These are phyloP conservation scores for Carposina sasakii DNA, from an alignment of 1,140 invertebrate species.

Conservation along the genomic window DNA sequence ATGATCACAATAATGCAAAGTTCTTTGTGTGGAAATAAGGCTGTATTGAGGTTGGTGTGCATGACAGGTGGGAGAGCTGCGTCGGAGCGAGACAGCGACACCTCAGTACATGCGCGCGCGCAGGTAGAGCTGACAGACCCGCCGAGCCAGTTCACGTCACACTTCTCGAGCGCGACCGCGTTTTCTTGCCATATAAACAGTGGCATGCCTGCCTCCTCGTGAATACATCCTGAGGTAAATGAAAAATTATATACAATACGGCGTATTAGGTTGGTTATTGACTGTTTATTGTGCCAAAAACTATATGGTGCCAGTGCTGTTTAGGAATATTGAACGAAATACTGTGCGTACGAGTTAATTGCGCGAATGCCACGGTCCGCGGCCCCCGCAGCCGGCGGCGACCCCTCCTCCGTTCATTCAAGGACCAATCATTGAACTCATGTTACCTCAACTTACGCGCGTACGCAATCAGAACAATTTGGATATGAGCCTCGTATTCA, in stretches of 20 bases:
- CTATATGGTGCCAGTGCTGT: too few species aligned
- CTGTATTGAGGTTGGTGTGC: conserved; percentile 43
- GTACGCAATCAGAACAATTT: conserved; percentile 38
- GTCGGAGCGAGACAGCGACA: conserved; percentile 37
- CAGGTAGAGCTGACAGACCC: conserved; percentile 29
- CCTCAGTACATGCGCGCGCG: conserved; percentile 14
- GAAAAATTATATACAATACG: too few species aligned
- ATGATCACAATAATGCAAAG: conserved; percentile 5
- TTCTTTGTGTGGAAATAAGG: conserved; percentile 22
- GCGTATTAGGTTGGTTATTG: too few species aligned
- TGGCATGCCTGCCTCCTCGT: too few species aligned
- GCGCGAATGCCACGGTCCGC: conserved; percentile 65
- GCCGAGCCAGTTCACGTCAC: conserved; percentile 46
- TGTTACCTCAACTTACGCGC: conserved; percentile 46
- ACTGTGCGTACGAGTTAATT: conserved; percentile 43
- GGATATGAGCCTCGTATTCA: conserved; percentile 50
- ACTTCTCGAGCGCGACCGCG: conserved; percentile 55
- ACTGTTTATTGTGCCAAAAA: too few species aligned
- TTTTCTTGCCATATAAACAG: conserved; percentile 35
- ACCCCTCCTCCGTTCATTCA: conserved; percentile 62
- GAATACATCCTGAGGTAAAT: too few species aligned
- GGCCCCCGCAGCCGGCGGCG: conserved; percentile 63
- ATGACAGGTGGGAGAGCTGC: conserved; percentile 41
- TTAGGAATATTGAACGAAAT: conserved; percentile 18
- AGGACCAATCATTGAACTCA: conserved; percentile 67